Percentiles rank a stretch among this genome's conserved stretches.
phyloP scores from a whole-genome alignment of 2,888 invertebrate species.

The Papilio elwesi region DNA sequence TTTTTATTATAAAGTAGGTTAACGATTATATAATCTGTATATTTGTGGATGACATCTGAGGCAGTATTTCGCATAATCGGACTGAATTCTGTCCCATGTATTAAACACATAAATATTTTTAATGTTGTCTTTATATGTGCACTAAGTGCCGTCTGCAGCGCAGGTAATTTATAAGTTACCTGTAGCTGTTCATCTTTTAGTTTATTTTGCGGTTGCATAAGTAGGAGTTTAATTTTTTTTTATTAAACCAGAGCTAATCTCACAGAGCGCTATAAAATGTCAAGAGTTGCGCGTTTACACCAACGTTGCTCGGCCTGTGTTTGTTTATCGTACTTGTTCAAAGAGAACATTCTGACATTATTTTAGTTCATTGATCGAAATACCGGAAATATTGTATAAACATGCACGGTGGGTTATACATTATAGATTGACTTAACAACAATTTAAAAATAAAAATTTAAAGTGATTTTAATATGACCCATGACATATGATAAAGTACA shows the following conservation, averaged over 20 bases:
- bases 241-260: slow-evolving; percentile 10
- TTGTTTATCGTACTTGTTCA: slow-evolving; percentile 9
- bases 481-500: no score
- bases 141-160: slow-evolving; percentile 48
- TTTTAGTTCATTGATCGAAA: slow-evolving; percentile 3
- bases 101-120: slow-evolving; percentile 55
- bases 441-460: no score
- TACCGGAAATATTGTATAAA: slow-evolving; percentile 5
- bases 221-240: slow-evolving; percentile 26
- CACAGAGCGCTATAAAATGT: slow-evolving; percentile 17
- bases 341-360: background rate
- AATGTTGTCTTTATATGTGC: slow-evolving; percentile 42
- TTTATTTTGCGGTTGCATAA: slow-evolving; percentile 29
- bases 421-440: no score
- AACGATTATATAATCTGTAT: slow-evolving; percentile 54
- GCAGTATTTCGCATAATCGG: slow-evolving; percentile 77
- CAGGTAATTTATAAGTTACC: slow-evolving; percentile 27
- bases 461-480: no score
- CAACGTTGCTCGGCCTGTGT: slow-evolving; percentile 3
- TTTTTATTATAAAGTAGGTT: slow-evolving; percentile 45
- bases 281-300: slow-evolving; percentile 3
- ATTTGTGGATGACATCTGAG: slow-evolving; percentile 78
- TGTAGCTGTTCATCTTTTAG: slow-evolving; percentile 6
- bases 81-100: slow-evolving; percentile 54
- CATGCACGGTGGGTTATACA: background rate